Base-by-base conservation (phyloP, 2,888 invertebrate genomes). In the Cheilosia urbana region DNA sequence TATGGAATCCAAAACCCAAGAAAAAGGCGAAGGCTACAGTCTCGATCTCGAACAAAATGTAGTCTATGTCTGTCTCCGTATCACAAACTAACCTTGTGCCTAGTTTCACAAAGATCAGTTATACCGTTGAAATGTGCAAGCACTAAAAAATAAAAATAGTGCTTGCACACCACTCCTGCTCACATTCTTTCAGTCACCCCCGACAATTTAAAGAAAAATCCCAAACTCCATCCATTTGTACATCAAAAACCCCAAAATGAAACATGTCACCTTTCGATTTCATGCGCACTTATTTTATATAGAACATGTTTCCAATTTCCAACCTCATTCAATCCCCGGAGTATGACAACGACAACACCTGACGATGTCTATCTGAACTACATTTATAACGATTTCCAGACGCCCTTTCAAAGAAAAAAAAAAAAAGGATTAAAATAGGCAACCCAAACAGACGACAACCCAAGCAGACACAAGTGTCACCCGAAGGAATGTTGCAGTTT, bases 361-460 rank as follows among this genome's bases (percentile, higher is more conserved):
- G 45, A 53, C 27, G 37, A 37, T 53, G 55, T 51, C 60, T 72
- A 19, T 19, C 37, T 13, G 40, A 51, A 49, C 4, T 49, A 45
- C n/a, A 45, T 37, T 30, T 47, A 24, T 7, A 55, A 4, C 34
- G 40, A 66, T 58, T 72, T 62, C n/a, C 19, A 37, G 37, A 4
- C 17, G 5, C 45, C 17, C n/a, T 34, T 3, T 21, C 1, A 24
- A 2, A 24, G 3, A 24, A 24, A 24, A 24, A 24, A 24, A 24
- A 7, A 57, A 78, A 78, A 83, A 78, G 78, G 82, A 72, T 78
- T 78, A 75, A 81, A 76, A 75, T 66, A 66, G 63, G 66, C 45
- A 30, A 63, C 6, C 24, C 57, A 62, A 63, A 69, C 45, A 58
- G 53, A 27, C 27, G 55, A 72, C 21, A 60, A 51, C 19, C 13